phyloP scores from a whole-genome alignment of 2,888 invertebrate genomes.

The Drosophila prostipennis region DNA sequence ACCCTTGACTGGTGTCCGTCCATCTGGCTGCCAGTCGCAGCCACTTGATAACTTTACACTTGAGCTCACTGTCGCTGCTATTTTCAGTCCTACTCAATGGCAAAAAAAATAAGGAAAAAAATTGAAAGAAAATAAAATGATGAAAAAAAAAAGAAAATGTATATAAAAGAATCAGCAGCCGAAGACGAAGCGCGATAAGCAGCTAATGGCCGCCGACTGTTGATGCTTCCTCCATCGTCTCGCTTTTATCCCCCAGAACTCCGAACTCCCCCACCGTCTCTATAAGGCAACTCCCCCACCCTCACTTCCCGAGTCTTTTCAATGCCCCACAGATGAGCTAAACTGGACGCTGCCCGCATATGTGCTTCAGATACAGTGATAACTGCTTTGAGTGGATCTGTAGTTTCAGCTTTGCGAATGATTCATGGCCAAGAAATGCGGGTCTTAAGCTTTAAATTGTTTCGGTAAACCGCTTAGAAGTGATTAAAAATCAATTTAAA shows the following conservation, averaged over 20 bases:
- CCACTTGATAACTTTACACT: constrained; percentile 78
- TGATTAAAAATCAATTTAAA: constrained; percentile 4
- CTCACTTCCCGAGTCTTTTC: constrained; percentile 30
- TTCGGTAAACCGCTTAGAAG: neutral
- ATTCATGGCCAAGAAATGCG: constrained; percentile 12
- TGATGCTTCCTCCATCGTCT: constrained; percentile 37
- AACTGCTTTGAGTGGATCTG: constrained; percentile 25
- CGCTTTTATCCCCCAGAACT: constrained; percentile 26
- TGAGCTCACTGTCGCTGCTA: constrained; percentile 52
- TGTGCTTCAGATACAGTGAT: constrained; percentile 26
- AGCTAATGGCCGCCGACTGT: constrained; percentile 68
- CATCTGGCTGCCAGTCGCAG: constrained; percentile 51
- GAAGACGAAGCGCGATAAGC: constrained; percentile 67
- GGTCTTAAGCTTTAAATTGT: constrained; percentile 16
- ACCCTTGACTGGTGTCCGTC: constrained; percentile 64
- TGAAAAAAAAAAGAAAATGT: constrained; percentile 2
- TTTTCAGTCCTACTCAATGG: constrained; percentile 55
- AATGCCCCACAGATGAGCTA: constrained; percentile 27
- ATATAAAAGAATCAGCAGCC: constrained; percentile 23
- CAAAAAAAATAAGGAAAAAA: constrained; percentile 8
- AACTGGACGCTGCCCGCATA: constrained; percentile 47
- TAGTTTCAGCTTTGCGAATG: neutral
- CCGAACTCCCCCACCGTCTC: neutral
- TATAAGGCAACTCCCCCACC: constrained; percentile 21
- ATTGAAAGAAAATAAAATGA: neutral